Evolutionary conservation across 2,797 vertebrate genomes (phyloP), one percentile per base, ranked within the genome.

Genomic region (Bucorvus abyssinicus): DNA sequence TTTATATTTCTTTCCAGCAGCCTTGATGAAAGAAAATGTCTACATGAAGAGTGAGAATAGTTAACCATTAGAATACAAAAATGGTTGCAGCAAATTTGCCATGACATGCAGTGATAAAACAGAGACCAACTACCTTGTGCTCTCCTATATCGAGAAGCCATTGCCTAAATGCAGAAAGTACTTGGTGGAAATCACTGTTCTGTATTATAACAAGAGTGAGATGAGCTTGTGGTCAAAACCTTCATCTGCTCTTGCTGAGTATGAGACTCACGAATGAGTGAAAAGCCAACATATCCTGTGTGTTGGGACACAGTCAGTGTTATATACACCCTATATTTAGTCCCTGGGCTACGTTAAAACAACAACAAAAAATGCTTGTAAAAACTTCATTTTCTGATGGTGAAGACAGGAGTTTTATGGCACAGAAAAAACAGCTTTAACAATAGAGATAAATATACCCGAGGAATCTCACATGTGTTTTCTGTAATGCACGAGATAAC

Each of bases 201-300:
- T 73, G 0, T 67, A 15, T 42, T 56, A 11, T 14, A 87, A 45
- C 0, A 0, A 71, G 34, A 56, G 23, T 15, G 32, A 82, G 40
- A 73, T 1, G 19, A 59, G 7, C 34, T 79, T 88, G 36, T 71
- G 19, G 3, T 44, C 36, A n/a, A 1, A 55, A 47, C 52, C 59
- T 80, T 92, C 36, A 15, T 57, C 47, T 85, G 40, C 59, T 67
- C 64, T 60, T 80, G 38, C 40, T 82, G 10, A 23, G 15, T 4
- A 17, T 64, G 30, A 79, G 24, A 26, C 27, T 71, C 38, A 57
- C 7, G 78, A 84, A 67, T 12, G 16, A 55, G 15, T 26, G 36
- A 67, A 76, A 32, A 59, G 8, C 26, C 64, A 73, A 44, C 11
- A 6, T 44, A 32, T 11, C 32, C 44, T 44, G 3, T 50, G 21